Conservation (phyloP, 2,888 invertebrate genomes). For the Lasioglossum oenotherae region DNA sequence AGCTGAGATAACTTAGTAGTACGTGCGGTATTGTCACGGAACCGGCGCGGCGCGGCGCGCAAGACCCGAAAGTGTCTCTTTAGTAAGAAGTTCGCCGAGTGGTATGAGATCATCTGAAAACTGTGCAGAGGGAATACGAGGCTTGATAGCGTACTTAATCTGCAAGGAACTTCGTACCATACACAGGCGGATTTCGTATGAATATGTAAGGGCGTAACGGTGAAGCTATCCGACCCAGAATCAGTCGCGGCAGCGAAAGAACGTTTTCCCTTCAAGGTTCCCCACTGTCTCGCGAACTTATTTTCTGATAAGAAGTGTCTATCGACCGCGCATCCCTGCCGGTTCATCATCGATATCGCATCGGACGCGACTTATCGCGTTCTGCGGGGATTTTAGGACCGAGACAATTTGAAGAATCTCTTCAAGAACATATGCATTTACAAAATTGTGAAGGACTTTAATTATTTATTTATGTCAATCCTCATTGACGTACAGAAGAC, state of each 20-base stretch:
- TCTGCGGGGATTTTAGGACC: neutral
- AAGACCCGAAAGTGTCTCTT: conserved; percentile 63
- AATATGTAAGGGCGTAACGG: conserved; percentile 29
- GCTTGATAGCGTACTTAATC: conserved; percentile 58
- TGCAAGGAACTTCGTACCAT: conserved; percentile 41
- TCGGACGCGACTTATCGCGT: neutral
- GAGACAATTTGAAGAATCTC: no score
- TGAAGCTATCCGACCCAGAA: neutral
- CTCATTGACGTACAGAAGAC: no score
- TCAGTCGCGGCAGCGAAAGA: conserved; percentile 34
- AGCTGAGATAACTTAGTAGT: conserved; percentile 57
- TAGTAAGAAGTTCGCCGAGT: conserved; percentile 52
- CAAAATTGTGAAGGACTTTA: no score
- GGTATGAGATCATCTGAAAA: conserved; percentile 51
- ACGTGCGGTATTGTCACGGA: conserved; percentile 63
- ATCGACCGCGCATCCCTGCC: neutral
- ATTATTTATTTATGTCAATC: no score
- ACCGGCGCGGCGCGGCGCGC: conserved; percentile 25
- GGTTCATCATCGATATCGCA: neutral
- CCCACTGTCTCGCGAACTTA: neutral
- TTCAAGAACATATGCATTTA: no score
- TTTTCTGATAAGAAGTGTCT: neutral
- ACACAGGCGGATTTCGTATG: conserved; percentile 37
- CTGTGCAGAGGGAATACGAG: conserved; percentile 36
- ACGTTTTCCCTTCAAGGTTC: neutral